Percentiles rank a stretch among this genome's conserved stretches.
Evolutionary conservation across 2,888 invertebrate genomes (phyloP).

Genomic region (Amiota communis): DNA sequence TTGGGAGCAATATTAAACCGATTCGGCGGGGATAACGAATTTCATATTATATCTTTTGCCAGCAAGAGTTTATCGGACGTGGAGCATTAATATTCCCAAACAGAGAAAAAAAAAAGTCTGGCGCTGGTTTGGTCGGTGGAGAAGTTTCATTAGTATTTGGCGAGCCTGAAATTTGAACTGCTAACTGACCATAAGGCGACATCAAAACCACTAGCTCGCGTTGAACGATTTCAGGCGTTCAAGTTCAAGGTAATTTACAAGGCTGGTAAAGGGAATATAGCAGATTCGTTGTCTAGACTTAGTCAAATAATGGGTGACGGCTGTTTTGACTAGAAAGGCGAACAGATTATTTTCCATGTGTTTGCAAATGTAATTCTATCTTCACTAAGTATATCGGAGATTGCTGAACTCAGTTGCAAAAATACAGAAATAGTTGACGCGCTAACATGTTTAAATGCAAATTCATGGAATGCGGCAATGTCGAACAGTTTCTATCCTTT

Average conservation of each 20-base stretch:
- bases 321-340: background rate
- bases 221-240: background rate
- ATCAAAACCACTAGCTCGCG: too few species aligned
- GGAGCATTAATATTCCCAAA: background rate
- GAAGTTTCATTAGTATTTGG: too few species aligned
- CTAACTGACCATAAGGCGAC: too few species aligned
- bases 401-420: background rate
- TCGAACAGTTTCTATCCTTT: background rate
- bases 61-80: too few species aligned
- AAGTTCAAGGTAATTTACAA: too few species aligned
- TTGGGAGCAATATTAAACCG: background rate
- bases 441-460: background rate
- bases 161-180: too few species aligned
- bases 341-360: constrained; percentile 1
- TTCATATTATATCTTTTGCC: too few species aligned
- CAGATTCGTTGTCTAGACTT: background rate
- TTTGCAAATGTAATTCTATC: background rate
- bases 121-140: too few species aligned
- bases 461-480: background rate
- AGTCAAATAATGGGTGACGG: background rate
- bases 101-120: background rate
- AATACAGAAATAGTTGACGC: background rate
- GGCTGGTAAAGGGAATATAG: background rate
- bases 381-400: background rate
- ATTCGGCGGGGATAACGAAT: background rate